Evolutionary conservation across 2,113 vertebrate species (phyloP).

Genomic region (Perca schrenkii): DNA sequence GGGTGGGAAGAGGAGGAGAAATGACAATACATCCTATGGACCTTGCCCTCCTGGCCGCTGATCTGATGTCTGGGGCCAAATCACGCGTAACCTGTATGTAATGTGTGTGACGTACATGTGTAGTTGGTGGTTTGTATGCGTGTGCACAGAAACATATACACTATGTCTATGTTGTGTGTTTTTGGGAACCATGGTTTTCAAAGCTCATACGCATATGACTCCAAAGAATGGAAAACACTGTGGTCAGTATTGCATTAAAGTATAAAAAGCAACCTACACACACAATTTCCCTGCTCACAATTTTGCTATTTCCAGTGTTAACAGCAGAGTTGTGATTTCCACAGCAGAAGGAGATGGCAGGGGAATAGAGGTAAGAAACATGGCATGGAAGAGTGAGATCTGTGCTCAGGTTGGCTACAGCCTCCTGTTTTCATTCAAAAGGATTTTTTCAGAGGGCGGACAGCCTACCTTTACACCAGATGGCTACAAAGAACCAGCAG

Average conservation of each 20-base stretch:
- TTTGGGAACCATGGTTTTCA: neutral
- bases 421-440: conserved; percentile 52
- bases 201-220: neutral
- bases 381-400: conserved; percentile 61
- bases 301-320: neutral
- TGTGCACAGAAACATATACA: neutral
- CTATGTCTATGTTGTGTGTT: neutral
- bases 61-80: conserved; percentile 16
- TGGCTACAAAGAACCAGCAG: conserved; percentile 60
- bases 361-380: conserved; percentile 57
- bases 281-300: neutral
- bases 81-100: conserved; percentile 23
- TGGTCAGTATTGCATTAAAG: neutral
- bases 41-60: conserved; percentile 23
- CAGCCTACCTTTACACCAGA: conserved; percentile 60
- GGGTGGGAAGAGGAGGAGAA: conserved; percentile 52
- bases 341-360: conserved; percentile 50
- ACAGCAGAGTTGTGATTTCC: conserved; percentile 42
- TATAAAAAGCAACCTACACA: conserved; percentile 4
- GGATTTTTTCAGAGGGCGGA: conserved; percentile 31
- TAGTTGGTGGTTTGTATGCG: neutral
- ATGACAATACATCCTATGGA: conserved; percentile 31
- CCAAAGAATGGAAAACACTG: neutral
- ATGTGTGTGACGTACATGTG: conserved; percentile 10
- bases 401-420: conserved; percentile 51